Evolutionary conservation across 2,113 vertebrate genomes (phyloP), one percentile per base, ranked within the genome.

Genomic region (Cryptomyrus ogoouensis): DNA sequence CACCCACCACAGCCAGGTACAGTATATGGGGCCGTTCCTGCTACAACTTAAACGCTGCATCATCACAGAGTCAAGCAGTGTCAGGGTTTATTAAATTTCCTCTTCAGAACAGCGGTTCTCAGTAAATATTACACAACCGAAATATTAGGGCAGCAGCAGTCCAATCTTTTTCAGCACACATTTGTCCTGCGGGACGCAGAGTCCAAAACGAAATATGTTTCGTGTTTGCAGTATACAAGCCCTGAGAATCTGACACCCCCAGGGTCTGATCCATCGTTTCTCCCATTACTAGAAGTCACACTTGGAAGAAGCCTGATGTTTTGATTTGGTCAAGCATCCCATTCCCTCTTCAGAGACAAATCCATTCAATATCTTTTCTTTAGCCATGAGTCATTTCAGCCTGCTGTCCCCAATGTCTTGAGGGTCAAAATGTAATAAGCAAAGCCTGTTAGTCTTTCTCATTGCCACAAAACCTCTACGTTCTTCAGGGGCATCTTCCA

Each of bases 391-490:
- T 80, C 74, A 77, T 42, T 39, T 42, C 17, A 1, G 35, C 35
- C 74, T 19, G 39, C 5, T 1, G 31, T 42, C 74, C 35, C 74
- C 35, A 19, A 2, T 42, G 74, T 80, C 31, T 7, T 42, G 74
- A 80, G 74, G 74, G 74, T 42, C 74, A 80, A 80, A 80, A 80
- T 19, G 74, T 42, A 80, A 80, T 80, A 80, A 80, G 74, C 31
- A 17, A 80, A 42, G 31, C 74, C 74, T 80, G 74, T 80, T 80
- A 19, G 74, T 80, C 74, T 42, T 19, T 42, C 74, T 80, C 74
- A 19, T 42, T 3, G 74, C 13, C 74, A 6, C 83, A 47, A 84
- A 24, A 84, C 39, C 39, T 42, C 39, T 7, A 84, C 44, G n/a
- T 17, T 42, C 44, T n/a, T 24, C 83, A 27, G 83, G 44, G 17